Evolutionary conservation across 2,888 invertebrate species (phyloP).

Genomic region (Cynaeus angustus): DNA sequence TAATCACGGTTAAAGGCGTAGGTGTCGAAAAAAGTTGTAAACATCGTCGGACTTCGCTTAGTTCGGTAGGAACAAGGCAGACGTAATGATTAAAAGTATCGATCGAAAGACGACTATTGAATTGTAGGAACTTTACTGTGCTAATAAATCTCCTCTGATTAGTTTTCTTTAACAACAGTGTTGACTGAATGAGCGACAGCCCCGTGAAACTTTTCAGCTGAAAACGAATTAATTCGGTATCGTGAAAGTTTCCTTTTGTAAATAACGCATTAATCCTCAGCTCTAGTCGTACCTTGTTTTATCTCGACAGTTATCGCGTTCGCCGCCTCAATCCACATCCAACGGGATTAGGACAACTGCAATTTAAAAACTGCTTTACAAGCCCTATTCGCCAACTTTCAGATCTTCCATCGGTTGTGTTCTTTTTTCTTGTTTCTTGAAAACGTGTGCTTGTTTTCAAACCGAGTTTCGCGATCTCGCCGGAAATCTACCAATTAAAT

Average conservation of each 20-base stretch:
- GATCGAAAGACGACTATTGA: conserved; percentile 45
- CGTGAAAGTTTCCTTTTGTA: conserved; percentile 63
- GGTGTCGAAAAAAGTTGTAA: conserved; percentile 30
- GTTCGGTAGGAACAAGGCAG: conserved; percentile 31
- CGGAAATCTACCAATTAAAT: conserved; percentile 40
- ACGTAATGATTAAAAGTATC: conserved; percentile 51
- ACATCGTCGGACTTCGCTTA: conserved; percentile 1
- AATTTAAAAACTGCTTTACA: conserved; percentile 59
- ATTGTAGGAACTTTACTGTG: conserved; percentile 56
- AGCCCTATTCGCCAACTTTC: conserved; percentile 46
- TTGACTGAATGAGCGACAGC: conserved; percentile 58
- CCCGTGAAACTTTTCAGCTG: conserved; percentile 57
- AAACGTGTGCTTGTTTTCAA: conserved; percentile 11
- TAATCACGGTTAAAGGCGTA: conserved; percentile 4
- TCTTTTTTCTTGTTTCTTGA: conserved; percentile 49
- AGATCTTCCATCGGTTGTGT: conserved; percentile 54
- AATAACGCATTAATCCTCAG: conserved; percentile 65
- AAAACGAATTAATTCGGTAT: conserved; percentile 64
- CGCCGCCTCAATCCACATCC: conserved; percentile 50
- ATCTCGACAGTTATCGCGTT: conserved; percentile 62
- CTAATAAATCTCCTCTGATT: conserved; percentile 62
- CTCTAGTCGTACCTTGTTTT: conserved; percentile 63
- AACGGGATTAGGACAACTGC: conserved; percentile 55
- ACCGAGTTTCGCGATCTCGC: conserved; percentile 1
- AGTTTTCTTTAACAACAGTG: conserved; percentile 55